phyloP scores from a whole-genome alignment of 2,113 vertebrate species.

The Clarias macrocephalus region DNA sequence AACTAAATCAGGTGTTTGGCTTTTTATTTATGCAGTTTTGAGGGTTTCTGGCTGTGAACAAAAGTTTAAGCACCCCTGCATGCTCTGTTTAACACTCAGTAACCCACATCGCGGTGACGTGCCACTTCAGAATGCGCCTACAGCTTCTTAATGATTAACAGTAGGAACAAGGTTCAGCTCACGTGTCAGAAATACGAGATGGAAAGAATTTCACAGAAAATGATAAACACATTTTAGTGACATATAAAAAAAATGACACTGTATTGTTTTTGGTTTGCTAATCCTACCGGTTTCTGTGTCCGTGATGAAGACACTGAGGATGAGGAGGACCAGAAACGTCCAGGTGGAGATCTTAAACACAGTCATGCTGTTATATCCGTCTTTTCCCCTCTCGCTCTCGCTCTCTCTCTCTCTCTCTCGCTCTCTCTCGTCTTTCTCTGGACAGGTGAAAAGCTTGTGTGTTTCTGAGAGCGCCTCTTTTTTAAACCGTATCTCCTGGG shows the following conservation, averaged over 20 bases:
- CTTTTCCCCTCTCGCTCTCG: background rate
- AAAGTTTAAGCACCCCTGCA: background rate
- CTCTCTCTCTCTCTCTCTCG: background rate
- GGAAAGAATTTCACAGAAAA: background rate
- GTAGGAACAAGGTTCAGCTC: background rate
- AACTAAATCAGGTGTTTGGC: background rate
- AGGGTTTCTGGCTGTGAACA: background rate
- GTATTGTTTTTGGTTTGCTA: no score
- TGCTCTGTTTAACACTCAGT: background rate
- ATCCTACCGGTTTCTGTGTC: slow-evolving; percentile 39
- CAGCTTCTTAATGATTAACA: background rate
- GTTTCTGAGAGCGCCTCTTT: background rate
- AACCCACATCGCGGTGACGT: background rate
- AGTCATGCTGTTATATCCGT: background rate
- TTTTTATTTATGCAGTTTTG: background rate
- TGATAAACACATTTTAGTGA: background rate
- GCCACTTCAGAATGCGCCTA: background rate
- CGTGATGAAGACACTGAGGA: slow-evolving; percentile 21
- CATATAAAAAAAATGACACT: background rate
- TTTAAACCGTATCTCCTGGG: background rate
- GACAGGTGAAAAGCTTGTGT: no score
- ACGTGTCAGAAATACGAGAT: background rate
- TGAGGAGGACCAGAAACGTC: slow-evolving; percentile 20
- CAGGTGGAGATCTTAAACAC: background rate
- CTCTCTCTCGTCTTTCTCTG: background rate